Evolutionary conservation across 2,113 vertebrate species (phyloP).

Genomic region (Myanophis thanlyinensis): DNA sequence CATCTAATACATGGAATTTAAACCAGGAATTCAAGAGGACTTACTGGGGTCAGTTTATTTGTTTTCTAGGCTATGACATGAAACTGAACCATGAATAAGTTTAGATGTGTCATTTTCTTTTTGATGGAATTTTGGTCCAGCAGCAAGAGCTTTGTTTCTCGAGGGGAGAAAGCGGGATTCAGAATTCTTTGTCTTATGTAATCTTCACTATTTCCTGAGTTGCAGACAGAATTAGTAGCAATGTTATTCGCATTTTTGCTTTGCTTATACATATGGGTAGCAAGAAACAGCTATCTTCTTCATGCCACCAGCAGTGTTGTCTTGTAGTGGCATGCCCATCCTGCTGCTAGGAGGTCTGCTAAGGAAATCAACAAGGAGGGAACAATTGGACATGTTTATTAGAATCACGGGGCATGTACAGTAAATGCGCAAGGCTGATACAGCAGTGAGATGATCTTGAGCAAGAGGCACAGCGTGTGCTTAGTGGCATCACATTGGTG

Average conservation of each 20-base stretch:
- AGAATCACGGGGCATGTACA: constrained; percentile 3
- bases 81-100: background rate
- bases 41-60: background rate
- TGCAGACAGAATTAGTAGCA: background rate
- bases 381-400: constrained; percentile 19
- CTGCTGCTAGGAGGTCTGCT: background rate
- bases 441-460: background rate
- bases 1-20: background rate
- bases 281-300: background rate
- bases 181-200: background rate
- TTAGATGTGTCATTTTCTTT: background rate
- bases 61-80: background rate
- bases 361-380: background rate
- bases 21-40: background rate
- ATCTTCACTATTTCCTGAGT: background rate
- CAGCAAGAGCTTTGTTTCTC: background rate
- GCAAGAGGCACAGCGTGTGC: background rate
- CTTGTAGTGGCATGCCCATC: background rate
- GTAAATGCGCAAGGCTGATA: background rate
- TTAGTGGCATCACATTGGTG: background rate
- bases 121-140: too few relatives aligned
- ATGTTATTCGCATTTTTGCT: background rate
- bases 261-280: background rate
- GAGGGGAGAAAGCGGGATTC: background rate
- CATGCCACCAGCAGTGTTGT: background rate